These are phyloP conservation scores for Coregonus clupeaformis DNA, from an alignment of 2,113 vertebrate species.

Conservation along the genomic window DNA sequence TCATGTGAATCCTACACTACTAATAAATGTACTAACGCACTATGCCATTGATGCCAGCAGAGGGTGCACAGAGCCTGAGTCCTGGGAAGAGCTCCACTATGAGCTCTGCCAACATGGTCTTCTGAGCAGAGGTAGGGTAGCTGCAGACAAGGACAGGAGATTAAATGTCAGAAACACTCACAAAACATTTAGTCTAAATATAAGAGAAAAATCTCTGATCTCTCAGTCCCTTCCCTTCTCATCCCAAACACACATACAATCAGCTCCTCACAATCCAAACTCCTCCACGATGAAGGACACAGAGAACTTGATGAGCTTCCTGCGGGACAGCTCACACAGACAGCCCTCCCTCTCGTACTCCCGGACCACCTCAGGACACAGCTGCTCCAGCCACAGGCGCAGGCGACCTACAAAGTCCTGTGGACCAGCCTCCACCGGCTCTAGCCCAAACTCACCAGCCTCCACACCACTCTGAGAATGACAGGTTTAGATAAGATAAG, in stretches of 20 bases:
- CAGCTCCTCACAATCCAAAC: constrained; percentile 28
- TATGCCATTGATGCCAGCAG: constrained; percentile 33
- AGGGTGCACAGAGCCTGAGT: constrained; percentile 29
- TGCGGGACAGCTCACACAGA: constrained; percentile 29
- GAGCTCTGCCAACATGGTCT: constrained; percentile 38
- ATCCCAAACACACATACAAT: neutral
- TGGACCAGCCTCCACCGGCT: constrained; percentile 13
- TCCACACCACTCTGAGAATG: neutral
- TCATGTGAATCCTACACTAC: too few relatives aligned
- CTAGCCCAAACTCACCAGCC: neutral
- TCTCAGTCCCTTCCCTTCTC: neutral
- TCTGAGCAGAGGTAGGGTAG: constrained; percentile 36
- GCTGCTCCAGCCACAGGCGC: constrained; percentile 20
- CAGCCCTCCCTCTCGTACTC: constrained; percentile 31
- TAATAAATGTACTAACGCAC: constrained; percentile 10
- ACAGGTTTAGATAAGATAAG: neutral
- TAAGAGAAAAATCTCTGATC: neutral
- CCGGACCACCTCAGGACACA: constrained; percentile 29
- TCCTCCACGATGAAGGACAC: constrained; percentile 36
- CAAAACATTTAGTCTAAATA: neutral
- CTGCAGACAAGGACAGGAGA: neutral
- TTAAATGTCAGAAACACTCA: neutral
- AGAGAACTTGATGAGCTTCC: constrained; percentile 36
- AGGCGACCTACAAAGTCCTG: constrained; percentile 26
- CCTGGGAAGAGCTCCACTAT: constrained; percentile 31